These are phyloP conservation scores for Trachelus iudaicus DNA, from an alignment of 2,888 invertebrate genomes.

Conservation along the genomic window DNA sequence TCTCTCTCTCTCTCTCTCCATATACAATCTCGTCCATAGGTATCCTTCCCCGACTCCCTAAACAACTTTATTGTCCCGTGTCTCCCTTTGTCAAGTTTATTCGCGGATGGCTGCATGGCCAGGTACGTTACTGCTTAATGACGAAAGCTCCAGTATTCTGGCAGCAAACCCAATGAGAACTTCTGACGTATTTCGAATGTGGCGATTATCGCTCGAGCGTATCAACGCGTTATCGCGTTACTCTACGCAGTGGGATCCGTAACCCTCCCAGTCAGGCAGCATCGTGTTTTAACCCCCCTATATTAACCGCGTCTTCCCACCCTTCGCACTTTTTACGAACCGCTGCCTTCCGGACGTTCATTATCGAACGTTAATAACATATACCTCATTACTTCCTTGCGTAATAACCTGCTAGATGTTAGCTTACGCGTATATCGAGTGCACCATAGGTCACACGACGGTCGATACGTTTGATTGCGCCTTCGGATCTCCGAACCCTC, in stretches of 20 bases:
- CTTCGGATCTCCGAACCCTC: neutral
- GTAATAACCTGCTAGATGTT: neutral
- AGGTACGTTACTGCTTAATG: neutral
- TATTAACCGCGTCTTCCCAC: neutral
- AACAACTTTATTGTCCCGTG: neutral
- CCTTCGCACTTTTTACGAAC: neutral
- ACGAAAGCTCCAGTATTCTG: neutral
- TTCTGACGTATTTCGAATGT: neutral
- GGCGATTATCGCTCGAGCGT: neutral
- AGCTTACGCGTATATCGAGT: neutral
- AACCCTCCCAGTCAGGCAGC: neutral
- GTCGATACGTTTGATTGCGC: neutral
- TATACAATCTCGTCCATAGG: neutral
- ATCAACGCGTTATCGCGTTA: neutral
- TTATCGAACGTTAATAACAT: neutral
- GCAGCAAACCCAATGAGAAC: neutral
- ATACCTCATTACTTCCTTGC: neutral
- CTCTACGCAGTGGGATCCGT: neutral
- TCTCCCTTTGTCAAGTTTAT: neutral
- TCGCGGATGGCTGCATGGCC: neutral
- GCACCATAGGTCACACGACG: neutral
- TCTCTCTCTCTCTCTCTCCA: neutral
- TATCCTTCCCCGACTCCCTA: neutral
- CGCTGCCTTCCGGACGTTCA: neutral
- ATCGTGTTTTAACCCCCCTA: neutral